A percentile compares a stretch with the other conserved stretches of the same genome.
Evolutionary conservation across 2,797 vertebrate species (phyloP).

Genomic region (Danio jaintianensis): DNA sequence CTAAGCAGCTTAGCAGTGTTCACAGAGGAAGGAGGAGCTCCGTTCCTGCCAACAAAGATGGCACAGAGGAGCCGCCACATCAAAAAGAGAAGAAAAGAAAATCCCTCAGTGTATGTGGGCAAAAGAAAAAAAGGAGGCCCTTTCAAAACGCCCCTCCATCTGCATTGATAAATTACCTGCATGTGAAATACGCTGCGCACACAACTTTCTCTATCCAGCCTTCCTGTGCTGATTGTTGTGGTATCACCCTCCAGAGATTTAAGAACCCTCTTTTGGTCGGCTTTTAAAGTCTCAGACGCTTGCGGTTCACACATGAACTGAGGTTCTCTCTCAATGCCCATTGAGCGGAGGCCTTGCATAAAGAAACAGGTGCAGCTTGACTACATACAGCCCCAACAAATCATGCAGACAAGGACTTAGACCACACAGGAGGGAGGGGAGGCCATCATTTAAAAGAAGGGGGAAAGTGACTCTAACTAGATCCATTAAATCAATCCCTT

Average conservation of each 20-base stretch:
- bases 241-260: constrained; percentile 57
- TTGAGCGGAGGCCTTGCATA: constrained; percentile 49
- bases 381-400: constrained; percentile 60
- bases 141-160: constrained; percentile 44
- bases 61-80: constrained; percentile 51
- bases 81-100: constrained; percentile 44
- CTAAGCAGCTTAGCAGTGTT: constrained; percentile 58
- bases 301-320: constrained; percentile 41
- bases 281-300: constrained; percentile 35
- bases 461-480: constrained; percentile 42
- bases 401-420: constrained; percentile 57
- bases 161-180: constrained; percentile 48
- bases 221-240: constrained; percentile 49
- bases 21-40: constrained; percentile 53
- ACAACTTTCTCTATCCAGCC: constrained; percentile 34
- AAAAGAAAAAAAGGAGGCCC: constrained; percentile 45
- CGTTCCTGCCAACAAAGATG: constrained; percentile 56
- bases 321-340: constrained; percentile 48
- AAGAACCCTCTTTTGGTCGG: constrained; percentile 42
- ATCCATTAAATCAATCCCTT: constrained; percentile 56
- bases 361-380: constrained; percentile 62
- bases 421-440: constrained; percentile 58
- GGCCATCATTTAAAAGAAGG: not conserved
- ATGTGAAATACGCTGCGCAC: constrained; percentile 45
- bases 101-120: constrained; percentile 16